Conservation (phyloP, 2,888 invertebrate genomes). For the Meandrusa payeni region DNA sequence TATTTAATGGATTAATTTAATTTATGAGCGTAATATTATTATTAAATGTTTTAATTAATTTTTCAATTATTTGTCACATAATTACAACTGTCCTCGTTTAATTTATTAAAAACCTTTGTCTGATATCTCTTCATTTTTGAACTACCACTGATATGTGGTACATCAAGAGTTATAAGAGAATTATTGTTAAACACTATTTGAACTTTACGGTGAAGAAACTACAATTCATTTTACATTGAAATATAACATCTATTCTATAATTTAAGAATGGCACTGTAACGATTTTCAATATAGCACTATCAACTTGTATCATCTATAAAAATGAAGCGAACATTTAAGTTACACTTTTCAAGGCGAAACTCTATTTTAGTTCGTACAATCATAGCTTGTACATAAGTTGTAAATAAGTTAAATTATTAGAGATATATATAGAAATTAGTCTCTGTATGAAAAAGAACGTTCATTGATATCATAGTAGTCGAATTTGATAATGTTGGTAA, state of each 20-base stretch:
- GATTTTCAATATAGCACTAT: slow-evolving; percentile 23
- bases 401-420: background rate
- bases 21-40: too few relatives aligned
- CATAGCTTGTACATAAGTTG: too few relatives aligned
- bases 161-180: slow-evolving; percentile 14
- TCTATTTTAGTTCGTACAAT: slow-evolving; percentile 10
- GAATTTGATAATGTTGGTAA: too few relatives aligned
- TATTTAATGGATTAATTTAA: too few relatives aligned
- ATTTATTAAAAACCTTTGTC: too few relatives aligned
- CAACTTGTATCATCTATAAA: slow-evolving; percentile 22
- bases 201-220: background rate
- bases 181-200: background rate
- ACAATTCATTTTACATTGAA: background rate
- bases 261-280: slow-evolving; percentile 18
- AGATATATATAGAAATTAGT: too few relatives aligned
- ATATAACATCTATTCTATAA: slow-evolving; percentile 9
- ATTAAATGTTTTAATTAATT: too few relatives aligned
- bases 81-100: too few relatives aligned
- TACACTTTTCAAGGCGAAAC: slow-evolving; percentile 6
- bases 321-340: slow-evolving; percentile 19
- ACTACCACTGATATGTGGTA: slow-evolving; percentile 9
- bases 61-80: too few relatives aligned
- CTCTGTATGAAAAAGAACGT: too few relatives aligned
- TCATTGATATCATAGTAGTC: too few relatives aligned
- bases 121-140: slow-evolving; percentile 11